Evolutionary conservation across 2,113 vertebrate genomes (phyloP), one percentile per base, ranked within the genome.

Genomic region (Aptenodytes forsteri): DNA sequence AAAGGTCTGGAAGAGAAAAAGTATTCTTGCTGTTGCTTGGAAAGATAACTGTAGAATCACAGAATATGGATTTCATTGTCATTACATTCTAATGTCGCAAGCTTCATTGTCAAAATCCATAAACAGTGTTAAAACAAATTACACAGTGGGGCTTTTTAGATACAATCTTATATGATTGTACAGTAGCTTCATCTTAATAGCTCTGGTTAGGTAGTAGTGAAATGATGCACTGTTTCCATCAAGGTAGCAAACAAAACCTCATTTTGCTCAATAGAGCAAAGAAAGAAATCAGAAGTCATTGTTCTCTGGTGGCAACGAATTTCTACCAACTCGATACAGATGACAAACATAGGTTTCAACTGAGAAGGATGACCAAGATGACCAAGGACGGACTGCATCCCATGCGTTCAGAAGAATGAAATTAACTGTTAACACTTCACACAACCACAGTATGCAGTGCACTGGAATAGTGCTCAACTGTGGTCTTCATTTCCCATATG

Each of bases 61-160:
- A 30, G 61, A 52, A 14, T 26, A 26, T 20, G 80, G 52, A 25
- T 72, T 82, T 69, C 44, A 23, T 79, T 84, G 90, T 47, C 50
- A 11, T 23, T 38, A 27, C 25, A 10, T 92, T 70, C 54, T 27
- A 23, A 52, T 0, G 0, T 65, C 11, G 0, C 71, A 76, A 65
- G 67, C 44, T 72, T 61, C 22, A 13, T 47, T 79, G 61, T 75
- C 72, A 32, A 49, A 86, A 50, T 56, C 69, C 36, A 23, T 26
- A 65, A 92, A 85, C 23, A 15, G 30, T 23, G 59, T 44, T 65
- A 47, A 78, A 90, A 59, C 15, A 87, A 49, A 64, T 64, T 59
- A 34, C 44, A 55, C 82, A 36, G 58, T 32, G 42, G 32, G 34
- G 34, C 32, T 52, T 86, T 89, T 80, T 58, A 34, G 44, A 44